Conservation (phyloP, 2,797 vertebrate genomes). For the Eidolon dupreanum region DNA sequence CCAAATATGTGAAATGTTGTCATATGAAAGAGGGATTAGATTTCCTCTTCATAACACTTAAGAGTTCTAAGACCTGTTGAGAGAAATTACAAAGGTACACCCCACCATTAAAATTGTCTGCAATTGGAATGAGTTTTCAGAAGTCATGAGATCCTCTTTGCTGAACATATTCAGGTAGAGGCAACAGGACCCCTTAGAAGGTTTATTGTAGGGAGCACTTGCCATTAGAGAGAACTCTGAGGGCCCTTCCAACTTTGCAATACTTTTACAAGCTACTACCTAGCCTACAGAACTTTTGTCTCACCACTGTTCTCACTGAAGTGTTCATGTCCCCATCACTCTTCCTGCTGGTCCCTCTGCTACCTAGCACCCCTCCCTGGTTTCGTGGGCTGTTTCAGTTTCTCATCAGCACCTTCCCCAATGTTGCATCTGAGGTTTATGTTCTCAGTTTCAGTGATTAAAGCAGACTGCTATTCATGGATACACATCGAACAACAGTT, state of each 20-base stretch:
- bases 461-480: neutral
- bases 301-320: neutral
- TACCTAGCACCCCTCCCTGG: neutral
- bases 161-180: neutral
- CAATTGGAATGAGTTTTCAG: neutral
- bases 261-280: neutral
- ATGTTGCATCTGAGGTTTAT: neutral
- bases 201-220: neutral
- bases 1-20: conserved; percentile 13
- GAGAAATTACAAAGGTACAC: neutral
- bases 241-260: neutral
- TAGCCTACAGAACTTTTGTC: neutral
- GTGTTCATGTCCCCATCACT: neutral
- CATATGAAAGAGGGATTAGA: neutral
- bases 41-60: neutral
- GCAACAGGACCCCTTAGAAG: neutral
- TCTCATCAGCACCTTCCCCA: neutral
- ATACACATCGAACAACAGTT: neutral
- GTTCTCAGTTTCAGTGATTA: conserved; percentile 3
- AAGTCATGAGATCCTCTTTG: neutral
- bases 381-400: neutral
- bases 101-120: neutral
- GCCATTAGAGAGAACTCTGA: neutral
- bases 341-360: neutral
- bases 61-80: neutral